Conservation (phyloP, 2,113 vertebrate species). For the Gyps fulvus region DNA sequence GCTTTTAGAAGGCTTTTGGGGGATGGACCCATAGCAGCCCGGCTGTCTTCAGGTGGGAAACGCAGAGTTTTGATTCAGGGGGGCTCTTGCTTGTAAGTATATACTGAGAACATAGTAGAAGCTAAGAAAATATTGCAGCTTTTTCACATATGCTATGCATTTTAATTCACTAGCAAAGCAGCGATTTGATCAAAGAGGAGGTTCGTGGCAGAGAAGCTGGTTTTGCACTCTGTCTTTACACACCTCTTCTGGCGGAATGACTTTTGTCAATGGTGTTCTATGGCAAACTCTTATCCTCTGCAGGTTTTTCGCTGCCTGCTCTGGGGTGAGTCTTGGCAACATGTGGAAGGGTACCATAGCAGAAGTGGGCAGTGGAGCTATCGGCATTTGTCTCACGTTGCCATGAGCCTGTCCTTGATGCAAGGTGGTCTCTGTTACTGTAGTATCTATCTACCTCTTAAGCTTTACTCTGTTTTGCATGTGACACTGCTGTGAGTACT, state of each 20-base stretch:
- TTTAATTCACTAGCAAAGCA: neutral
- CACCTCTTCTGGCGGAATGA: neutral
- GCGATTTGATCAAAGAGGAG: neutral
- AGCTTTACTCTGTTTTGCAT: neutral
- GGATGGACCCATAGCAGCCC: neutral
- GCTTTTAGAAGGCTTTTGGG: neutral
- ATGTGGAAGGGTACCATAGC: neutral
- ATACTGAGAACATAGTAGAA: neutral
- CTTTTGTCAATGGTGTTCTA: neutral
- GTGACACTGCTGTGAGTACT: neutral
- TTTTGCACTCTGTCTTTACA: neutral
- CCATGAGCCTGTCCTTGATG: neutral
- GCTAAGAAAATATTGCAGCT: neutral
- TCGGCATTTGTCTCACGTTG: neutral
- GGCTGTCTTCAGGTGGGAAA: neutral
- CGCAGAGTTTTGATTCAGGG: neutral
- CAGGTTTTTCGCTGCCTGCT: neutral
- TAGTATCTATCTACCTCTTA: neutral
- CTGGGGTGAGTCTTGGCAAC: neutral
- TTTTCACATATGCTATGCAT: neutral
- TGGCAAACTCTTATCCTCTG: neutral
- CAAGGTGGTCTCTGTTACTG: neutral
- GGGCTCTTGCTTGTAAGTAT: neutral
- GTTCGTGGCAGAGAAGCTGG: neutral
- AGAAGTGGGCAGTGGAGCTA: neutral